Base-by-base conservation (phyloP, 2,797 vertebrate species). In the Enteromius afrohamiltoni region DNA sequence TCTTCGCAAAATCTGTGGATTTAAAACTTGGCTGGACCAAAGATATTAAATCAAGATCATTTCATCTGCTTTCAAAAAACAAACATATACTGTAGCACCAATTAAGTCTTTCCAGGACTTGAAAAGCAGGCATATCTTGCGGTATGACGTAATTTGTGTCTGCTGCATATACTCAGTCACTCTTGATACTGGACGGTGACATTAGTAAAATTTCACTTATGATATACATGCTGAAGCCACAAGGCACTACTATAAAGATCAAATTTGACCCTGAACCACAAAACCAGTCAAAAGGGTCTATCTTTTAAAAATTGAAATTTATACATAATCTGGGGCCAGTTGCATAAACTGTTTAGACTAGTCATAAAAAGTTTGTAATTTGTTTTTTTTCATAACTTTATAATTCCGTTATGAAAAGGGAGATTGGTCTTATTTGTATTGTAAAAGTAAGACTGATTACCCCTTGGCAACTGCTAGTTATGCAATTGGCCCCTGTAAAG, bases 31-130 rank as follows among this genome's bases (percentile, higher is more conserved):
- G 92, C 89, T 71, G 70, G 83, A 86, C 64, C 29, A 58, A 65
- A 71, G 84, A 91, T 92, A 91, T 91, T 91, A 88, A 92, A 92
- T 90, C 91, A 92, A 90, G 85, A 90, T 91, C 2, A 86, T 88
- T 90, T 88, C 73, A n/a, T 82, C 47, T 4, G 87, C 84, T 75
- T 83, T 60, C 80, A 83, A 82, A 31, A 86, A 88, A 88, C 87
- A 88, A 90, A 90, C 83, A 86, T 84, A 21, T 23, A 79, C 29
- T 51, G 19, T 40, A 11, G 29, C 13, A 67, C 17, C 49, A 42
- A 49, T 26, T 80, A 85, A 79, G 79, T 58, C 84, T 88, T 37
- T 77, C 85, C 73, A 82, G 71, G 53, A 81, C 49, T 45, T 58
- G 34, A 68, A 86, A 78, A 85, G 9, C 80, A 78, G 37, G 14